phyloP scores from a whole-genome alignment of 2,113 vertebrate genomes.

The human region GRCh38 chr13:95530001-95530500 shows the following conservation, averaged over 20 bases:
- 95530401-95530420: constrained; percentile 67
- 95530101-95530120: background rate
- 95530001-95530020: background rate
- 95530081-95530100: background rate
- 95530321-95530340: constrained; percentile 66
- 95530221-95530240: constrained; percentile 11
- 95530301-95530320: constrained; percentile 54
- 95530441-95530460: constrained; percentile 1
- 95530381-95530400: constrained; percentile 41
- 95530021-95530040: background rate
- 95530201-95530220: background rate
- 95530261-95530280: constrained; percentile 67
- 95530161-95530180: background rate
- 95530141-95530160: background rate
- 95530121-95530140: background rate
- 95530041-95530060: background rate
- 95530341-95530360: constrained; percentile 54
- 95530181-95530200: background rate
- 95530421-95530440: constrained; percentile 39
- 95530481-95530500: background rate
- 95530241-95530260: constrained; percentile 39
- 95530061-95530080: background rate
- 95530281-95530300: constrained; percentile 66
- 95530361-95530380: constrained; percentile 16
- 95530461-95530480: background rate